Conservation (phyloP, 2,113 vertebrate species). For the Dicaeum eximium region DNA sequence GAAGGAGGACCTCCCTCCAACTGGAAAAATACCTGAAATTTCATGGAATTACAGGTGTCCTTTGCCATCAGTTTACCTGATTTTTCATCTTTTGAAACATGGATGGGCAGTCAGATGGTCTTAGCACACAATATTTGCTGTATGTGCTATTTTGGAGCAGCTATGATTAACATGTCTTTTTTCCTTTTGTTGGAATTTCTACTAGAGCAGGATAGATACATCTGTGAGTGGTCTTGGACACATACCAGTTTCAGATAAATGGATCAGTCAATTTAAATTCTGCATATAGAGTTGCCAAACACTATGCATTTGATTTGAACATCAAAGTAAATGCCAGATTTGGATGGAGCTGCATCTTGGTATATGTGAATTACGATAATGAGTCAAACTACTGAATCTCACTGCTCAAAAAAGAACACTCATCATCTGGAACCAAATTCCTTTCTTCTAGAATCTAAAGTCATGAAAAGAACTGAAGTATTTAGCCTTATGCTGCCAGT, state of each 20-base stretch:
- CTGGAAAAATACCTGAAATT: not conserved
- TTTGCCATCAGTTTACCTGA: not conserved
- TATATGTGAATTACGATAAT: slow-evolving; percentile 25
- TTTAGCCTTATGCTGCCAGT: not conserved
- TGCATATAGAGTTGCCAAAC: slow-evolving; percentile 49
- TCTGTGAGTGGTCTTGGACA: slow-evolving; percentile 35
- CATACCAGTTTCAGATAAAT: slow-evolving; percentile 39
- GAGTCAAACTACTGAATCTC: slow-evolving; percentile 37
- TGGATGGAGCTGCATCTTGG: slow-evolving; percentile 15
- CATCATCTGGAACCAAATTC: slow-evolving; percentile 8
- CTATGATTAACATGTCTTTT: not conserved
- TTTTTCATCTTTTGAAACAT: not conserved
- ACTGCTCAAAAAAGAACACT: slow-evolving; percentile 34
- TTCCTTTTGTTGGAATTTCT: not conserved
- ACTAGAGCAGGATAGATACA: not conserved
- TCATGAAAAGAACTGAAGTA: not conserved
- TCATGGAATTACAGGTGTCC: not conserved
- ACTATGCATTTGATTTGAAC: slow-evolving; percentile 46
- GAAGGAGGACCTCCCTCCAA: not conserved
- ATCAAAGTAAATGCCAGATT: slow-evolving; percentile 48
- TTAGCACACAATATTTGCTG: not conserved
- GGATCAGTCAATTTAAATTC: slow-evolving; percentile 44
- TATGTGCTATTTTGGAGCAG: not conserved
- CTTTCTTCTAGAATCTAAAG: not conserved
- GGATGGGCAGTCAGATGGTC: not conserved